These are phyloP conservation scores for Dryoscopus gambensis DNA, from an alignment of 2,113 vertebrate genomes.

Conservation along the genomic window DNA sequence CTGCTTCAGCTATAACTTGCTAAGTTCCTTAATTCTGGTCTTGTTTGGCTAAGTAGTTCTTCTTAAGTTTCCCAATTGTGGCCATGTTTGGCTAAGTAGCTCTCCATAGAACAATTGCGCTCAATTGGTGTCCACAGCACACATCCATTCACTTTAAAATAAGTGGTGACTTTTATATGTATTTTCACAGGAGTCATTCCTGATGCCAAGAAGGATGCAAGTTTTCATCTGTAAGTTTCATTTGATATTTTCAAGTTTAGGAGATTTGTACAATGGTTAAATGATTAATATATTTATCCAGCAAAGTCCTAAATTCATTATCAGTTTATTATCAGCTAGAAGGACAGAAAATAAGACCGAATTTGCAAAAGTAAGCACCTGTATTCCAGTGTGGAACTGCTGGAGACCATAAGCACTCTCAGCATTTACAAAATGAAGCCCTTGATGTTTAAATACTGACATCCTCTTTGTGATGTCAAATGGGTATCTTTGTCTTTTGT, in stretches of 20 bases:
- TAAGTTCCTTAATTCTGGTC: no score
- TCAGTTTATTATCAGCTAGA: not conserved
- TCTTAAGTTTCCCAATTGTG: no score
- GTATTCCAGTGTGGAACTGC: not conserved
- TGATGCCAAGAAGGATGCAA: not conserved
- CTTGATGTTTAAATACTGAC: not conserved
- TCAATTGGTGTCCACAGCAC: not conserved
- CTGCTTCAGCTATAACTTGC: no score
- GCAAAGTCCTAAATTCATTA: not conserved
- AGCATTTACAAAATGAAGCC: not conserved
- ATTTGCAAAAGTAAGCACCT: not conserved
- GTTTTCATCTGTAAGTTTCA: not conserved
- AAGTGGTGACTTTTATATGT: not conserved
- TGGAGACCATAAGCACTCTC: not conserved
- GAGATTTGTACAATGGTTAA: not conserved
- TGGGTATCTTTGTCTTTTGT: slow-evolving; percentile 1
- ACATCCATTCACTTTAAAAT: not conserved
- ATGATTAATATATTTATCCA: not conserved
- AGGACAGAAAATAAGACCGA: not conserved
- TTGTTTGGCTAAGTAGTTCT: no score
- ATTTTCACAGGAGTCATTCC: not conserved
- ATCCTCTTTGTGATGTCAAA: slow-evolving; percentile 8
- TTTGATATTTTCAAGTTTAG: not conserved
- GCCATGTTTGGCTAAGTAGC: no score
- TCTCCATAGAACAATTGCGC: no score